Evolutionary conservation across 2,113 vertebrate species (phyloP).

Genomic region (Neotoma lepida): DNA sequence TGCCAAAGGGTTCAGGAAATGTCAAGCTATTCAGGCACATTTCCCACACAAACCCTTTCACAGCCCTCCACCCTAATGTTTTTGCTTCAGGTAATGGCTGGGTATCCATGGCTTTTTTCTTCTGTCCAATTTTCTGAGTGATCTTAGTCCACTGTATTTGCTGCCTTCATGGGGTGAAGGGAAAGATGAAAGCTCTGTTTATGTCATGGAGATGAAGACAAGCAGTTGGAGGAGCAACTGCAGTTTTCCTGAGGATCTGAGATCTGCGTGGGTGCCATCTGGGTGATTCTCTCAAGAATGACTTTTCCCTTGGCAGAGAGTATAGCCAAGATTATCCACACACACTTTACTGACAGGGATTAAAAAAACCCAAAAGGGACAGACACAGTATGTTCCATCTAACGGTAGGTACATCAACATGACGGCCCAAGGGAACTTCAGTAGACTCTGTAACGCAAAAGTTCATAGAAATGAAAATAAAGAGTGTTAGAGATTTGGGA

Average conservation of each 20-base stretch:
- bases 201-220: background rate
- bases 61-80: background rate
- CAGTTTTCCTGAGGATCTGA: background rate
- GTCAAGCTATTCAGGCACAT: background rate
- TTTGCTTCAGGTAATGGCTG: background rate
- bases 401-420: background rate
- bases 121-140: background rate
- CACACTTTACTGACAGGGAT: background rate
- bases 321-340: background rate
- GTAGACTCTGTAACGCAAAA: background rate
- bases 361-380: background rate
- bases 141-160: background rate
- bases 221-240: too few species aligned
- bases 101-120: background rate
- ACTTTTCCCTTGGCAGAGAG: background rate
- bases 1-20: accelerated
- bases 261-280: background rate
- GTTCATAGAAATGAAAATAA: background rate
- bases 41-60: background rate
- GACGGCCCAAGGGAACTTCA: background rate
- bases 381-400: background rate
- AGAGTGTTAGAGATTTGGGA: background rate
- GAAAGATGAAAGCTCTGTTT: background rate
- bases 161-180: background rate
- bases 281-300: background rate